Base-by-base conservation (phyloP, 2,113 vertebrate species). In the Sturnus vulgaris region DNA sequence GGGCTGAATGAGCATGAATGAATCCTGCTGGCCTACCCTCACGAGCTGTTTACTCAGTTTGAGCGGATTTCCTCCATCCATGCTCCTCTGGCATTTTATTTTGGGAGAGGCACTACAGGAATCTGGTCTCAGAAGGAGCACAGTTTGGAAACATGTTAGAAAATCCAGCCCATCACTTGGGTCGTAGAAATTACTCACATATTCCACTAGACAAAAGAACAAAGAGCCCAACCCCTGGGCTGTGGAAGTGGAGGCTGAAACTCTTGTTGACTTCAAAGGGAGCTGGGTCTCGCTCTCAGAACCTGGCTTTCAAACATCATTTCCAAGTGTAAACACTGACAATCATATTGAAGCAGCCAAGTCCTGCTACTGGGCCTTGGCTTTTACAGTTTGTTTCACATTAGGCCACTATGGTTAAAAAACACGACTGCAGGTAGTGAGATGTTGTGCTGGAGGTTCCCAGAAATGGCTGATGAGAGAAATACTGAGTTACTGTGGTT, bases 11-110 rank as follows among this genome's bases (percentile, higher is more conserved):
- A 94, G 92, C 93, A 95, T 97, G 97, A 97, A 97, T 97, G 95
- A 96, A 97, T 96, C 89, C 93, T 97, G 95, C 97, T 95, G 96
- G 94, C 92, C 94, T 96, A 89, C 90, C 93, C 96, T 96, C 68
- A 50, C 0, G 57, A 85, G 95, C 80, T 96, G 96, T 97, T 97
- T 96, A 93, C 92, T 96, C 91, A 90, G 82, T 96, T 83, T 65
- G 90, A 97, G 88, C 2, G 93, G 94, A 96, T 97, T 97, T 97
- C 96, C 96, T 97, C 91, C 60, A 65, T 88, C 94, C 91, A 56
- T 70, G 89, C 53, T 95, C 79, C 91, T 92, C 80, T 2, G 0
- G 96, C 92, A 22, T 96, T 95, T 95, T 94, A 86, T 94, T 97
- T 94, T 86, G 93, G 86, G 93, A 97, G 46, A 93, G 68, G 66